Evolutionary conservation across 2,888 invertebrate species (phyloP), one percentile per base, ranked within the genome.

Genomic region (Philereme transversata): DNA sequence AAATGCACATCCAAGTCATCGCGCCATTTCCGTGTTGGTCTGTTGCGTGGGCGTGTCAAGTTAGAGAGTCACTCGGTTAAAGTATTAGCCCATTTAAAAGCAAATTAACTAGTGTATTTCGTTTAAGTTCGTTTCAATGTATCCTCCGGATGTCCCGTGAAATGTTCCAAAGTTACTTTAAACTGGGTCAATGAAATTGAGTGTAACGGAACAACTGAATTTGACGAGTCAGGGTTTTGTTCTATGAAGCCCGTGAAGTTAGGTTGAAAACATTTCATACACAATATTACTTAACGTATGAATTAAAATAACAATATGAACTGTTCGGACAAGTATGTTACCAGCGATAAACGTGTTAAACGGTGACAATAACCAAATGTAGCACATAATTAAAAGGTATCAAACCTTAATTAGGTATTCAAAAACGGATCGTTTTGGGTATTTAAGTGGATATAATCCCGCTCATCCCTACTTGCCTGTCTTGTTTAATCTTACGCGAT

Each of bases 381-480:
- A 22, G 3, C 22, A 22, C 22, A 22, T 22, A 22, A 22, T 22
- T 22, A 22, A 22, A 22, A 22, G 22, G 22, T 22, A 22, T 22
- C 22, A 22, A 22, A 22, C 22, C 22, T 22, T 22, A 22, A 22
- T n/a, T n/a, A n/a, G n/a, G n/a, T n/a, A 60, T 62, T 46, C 53
- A 53, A 49, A 51, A 60, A 48, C 51, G 46, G 43, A 47, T 46
- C 47, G 10, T 47, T 56, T 56, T 51, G 36, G 50, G 49, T 51
- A n/a, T 47, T 40, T 51, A 41, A 49, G 33, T 51, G 36, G 54
- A 64, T 52, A 47, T 66, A 69, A 69, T 67, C 68, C 59, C 60
- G 22, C 62, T 68, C 56, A 59, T 55, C 60, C 57, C 36, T 34
- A 55, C 58, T 50, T 53, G 46, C 47, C 48, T 45, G 53, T 52